Evolutionary conservation across 2,888 invertebrate species (phyloP), one percentile per base, ranked within the genome.

Genomic region (Smittia aterrima): DNA sequence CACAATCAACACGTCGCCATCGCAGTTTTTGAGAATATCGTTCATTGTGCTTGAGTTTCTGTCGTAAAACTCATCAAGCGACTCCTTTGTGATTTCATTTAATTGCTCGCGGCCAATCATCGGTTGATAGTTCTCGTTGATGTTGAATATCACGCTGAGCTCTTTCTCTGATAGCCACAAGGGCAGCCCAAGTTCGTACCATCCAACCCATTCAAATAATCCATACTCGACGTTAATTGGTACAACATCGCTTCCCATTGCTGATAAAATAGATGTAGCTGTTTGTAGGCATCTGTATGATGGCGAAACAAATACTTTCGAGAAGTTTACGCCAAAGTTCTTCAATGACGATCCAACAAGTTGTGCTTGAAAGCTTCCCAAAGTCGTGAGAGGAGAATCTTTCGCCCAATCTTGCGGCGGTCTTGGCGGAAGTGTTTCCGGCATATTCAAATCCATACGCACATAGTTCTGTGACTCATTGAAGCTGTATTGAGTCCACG

Each of bases 281-380:
- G 98, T 98, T 83, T 98, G 95, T 40, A 98, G 87, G 83, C 96
- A 96, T 74, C 98, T 88, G 77, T 95, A 87, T 22, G 97, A 92
- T 0, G 96, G 93, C 1, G 97, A 97, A 25, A 92, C 90, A 83
- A 92, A 96, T 20, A 93, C 92, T 80, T 92, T 89, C 75, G 87
- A 85, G 58, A 96, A 87, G 62, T 84, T 81, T 16, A 91, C 85
- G 24, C 88, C 88, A 53, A 89, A 87, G 74, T 89, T 87, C 76
- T 87, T 87, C 82, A 98, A 84, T 0, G 92, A 93, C 82, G 95
- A 92, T 1, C 98, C 98, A 41, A 91, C 90, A 68, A 94, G 83
- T 76, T 84, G 85, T 0, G 96, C 95, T 83, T 97, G 96, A 77
- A 92, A 87, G 75, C 89, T 84, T 0, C 98, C 98, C 71, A 98